Evolutionary conservation across 2,797 vertebrate genomes (phyloP).

Genomic region (Brachyalestes nurse): DNA sequence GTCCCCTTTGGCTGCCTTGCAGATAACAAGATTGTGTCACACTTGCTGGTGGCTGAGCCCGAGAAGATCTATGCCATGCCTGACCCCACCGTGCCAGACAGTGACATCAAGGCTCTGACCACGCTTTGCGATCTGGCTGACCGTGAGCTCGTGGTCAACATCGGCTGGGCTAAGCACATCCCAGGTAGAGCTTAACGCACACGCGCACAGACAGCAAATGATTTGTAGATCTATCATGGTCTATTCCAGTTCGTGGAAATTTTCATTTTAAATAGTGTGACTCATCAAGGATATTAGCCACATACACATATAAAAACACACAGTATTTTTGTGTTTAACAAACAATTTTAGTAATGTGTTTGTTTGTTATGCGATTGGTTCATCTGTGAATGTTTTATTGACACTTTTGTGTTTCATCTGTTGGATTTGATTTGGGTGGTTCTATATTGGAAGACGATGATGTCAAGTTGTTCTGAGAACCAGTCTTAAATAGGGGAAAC

Average conservation of each 20-base stretch:
- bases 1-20: constrained; percentile 89
- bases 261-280: no score
- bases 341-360: no score
- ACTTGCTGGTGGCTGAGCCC: constrained; percentile 98
- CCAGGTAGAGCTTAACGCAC: constrained; percentile 82
- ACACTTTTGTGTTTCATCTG: no score
- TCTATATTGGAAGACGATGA: no score
- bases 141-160: constrained; percentile 97
- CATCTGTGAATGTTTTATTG: no score
- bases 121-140: constrained; percentile 98
- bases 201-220: constrained; percentile 3
- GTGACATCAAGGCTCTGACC: constrained; percentile 98
- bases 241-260: not conserved
- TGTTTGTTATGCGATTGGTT: no score
- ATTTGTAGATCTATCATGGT: not conserved
- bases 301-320: no score
- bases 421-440: no score
- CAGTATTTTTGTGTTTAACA: not conserved
- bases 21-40: constrained; percentile 99
- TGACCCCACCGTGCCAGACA: constrained; percentile 96
- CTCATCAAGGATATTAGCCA: no score
- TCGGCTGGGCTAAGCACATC: constrained; percentile 99
- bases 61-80: constrained; percentile 99
- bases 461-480: no score
- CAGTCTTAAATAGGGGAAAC: not conserved